These are phyloP conservation scores for Pangasius mekongensis DNA, from an alignment of 2,797 vertebrate species.

Conservation along the genomic window DNA sequence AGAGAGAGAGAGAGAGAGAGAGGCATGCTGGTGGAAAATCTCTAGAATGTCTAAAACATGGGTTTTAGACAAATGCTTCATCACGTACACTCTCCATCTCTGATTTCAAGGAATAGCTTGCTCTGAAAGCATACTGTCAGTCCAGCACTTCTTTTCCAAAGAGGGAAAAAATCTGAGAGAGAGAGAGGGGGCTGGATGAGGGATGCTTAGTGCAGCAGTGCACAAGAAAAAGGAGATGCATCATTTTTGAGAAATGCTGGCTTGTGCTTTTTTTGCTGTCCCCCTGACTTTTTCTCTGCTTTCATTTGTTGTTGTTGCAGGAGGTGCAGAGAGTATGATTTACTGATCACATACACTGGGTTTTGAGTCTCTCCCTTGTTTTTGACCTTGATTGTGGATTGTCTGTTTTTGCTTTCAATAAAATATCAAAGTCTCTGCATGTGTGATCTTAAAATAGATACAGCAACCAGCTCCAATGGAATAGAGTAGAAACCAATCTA, in stretches of 20 bases:
- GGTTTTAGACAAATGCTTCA: slow-evolving; percentile 51
- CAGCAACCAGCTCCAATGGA: neutral
- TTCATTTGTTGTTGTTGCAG: slow-evolving; percentile 38
- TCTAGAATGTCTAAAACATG: slow-evolving; percentile 37
- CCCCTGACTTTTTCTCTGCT: neutral
- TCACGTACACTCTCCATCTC: slow-evolving; percentile 8
- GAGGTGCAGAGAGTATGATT: slow-evolving; percentile 25
- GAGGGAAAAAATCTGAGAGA: neutral
- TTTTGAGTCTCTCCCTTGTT: neutral
- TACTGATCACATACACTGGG: slow-evolving; percentile 12
- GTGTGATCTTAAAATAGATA: neutral
- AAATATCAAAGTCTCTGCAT: neutral
- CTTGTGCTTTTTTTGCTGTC: slow-evolving; percentile 22
- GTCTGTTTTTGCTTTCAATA: neutral
- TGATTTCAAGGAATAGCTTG: slow-evolving; percentile 47
- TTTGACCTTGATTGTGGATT: neutral
- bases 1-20: slow-evolving; percentile 24
- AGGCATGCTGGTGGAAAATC: slow-evolving; percentile 28
- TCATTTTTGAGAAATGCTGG: slow-evolving; percentile 36
- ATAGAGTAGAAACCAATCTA: neutral
- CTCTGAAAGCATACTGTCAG: slow-evolving; percentile 42
- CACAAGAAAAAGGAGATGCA: slow-evolving; percentile 21
- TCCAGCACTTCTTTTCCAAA: neutral
- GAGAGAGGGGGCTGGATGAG: neutral
- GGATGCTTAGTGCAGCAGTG: slow-evolving; percentile 11